phyloP scores from a whole-genome alignment of 2,797 vertebrate genomes.

The Lerista edwardsae region DNA sequence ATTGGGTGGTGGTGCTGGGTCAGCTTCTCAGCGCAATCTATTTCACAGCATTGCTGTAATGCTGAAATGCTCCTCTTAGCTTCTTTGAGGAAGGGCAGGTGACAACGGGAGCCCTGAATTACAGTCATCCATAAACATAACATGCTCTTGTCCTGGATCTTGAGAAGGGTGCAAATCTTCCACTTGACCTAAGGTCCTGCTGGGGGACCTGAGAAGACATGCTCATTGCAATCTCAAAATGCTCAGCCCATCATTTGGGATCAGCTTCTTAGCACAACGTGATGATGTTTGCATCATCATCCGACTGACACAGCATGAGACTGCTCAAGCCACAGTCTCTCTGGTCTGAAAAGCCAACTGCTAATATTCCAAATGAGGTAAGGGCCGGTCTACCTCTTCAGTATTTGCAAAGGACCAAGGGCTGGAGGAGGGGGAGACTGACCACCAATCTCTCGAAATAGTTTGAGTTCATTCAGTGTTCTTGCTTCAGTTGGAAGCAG shows the following conservation, averaged over 20 bases:
- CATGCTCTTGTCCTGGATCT: neutral
- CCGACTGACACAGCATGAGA: neutral
- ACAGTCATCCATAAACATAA: too few species aligned
- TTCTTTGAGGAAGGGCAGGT: too few species aligned
- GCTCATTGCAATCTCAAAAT: neutral
- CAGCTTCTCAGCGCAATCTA: too few species aligned
- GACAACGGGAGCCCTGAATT: too few species aligned
- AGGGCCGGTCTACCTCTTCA: slow-evolving; percentile 44
- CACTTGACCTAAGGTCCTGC: neutral
- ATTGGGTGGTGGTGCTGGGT: too few species aligned
- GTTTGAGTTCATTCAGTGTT: slow-evolving; percentile 65
- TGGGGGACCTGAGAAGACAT: neutral
- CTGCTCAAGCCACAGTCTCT: slow-evolving; percentile 45
- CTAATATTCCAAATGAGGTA: slow-evolving; percentile 60
- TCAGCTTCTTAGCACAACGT: neutral
- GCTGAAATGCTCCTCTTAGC: too few species aligned
- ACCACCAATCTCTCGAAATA: slow-evolving; percentile 63
- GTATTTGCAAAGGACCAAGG: slow-evolving; percentile 54
- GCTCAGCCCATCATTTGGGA: too few species aligned
- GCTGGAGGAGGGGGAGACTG: neutral
- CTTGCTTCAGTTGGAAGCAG: slow-evolving; percentile 53
- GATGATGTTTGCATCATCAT: neutral
- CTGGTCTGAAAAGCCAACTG: slow-evolving; percentile 47
- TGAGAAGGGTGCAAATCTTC: neutral
- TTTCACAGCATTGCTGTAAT: too few species aligned